Percentiles rank a stretch among this genome's conserved stretches.
These are phyloP conservation scores for Dolichotis patagonum DNA, from an alignment of 2,113 vertebrate genomes.

Conservation along the genomic window DNA sequence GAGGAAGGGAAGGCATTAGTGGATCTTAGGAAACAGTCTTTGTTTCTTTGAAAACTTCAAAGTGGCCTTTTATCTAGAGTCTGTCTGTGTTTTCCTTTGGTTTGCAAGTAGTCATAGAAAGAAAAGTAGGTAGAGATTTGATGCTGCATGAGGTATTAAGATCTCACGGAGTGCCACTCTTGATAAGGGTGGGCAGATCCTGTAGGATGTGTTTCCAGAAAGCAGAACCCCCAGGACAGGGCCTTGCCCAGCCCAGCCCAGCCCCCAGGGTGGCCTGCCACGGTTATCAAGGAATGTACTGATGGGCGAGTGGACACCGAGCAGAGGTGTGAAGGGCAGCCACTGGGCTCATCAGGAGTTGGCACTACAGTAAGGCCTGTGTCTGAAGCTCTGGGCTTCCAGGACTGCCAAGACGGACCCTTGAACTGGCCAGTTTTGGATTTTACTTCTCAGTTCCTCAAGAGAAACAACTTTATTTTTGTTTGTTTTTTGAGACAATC, in stretches of 20 bases:
- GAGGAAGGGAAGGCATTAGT: background rate
- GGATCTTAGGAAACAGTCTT: background rate
- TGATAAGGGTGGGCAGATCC: background rate
- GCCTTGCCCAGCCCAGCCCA: too few species aligned
- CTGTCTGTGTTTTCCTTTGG: background rate
- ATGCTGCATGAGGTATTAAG: background rate
- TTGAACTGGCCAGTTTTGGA: background rate
- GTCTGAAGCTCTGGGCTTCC: background rate
- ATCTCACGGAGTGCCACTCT: background rate
- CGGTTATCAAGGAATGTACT: fast-evolving
- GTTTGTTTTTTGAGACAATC: background rate
- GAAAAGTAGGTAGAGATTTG: background rate
- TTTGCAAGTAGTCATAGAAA: background rate
- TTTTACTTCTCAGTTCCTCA: background rate
- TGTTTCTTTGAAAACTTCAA: slow-evolving; percentile 17
- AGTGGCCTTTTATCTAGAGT: background rate
- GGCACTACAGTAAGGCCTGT: fast-evolving
- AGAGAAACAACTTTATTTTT: background rate
- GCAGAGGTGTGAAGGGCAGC: background rate
- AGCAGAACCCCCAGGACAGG: background rate
- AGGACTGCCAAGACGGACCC: background rate
- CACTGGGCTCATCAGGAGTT: background rate
- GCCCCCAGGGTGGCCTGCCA: background rate
- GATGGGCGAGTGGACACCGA: background rate
- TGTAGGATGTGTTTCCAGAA: background rate